Evolutionary conservation across 2,113 vertebrate genomes (phyloP).

Genomic region (Salvelinus alpinus): DNA sequence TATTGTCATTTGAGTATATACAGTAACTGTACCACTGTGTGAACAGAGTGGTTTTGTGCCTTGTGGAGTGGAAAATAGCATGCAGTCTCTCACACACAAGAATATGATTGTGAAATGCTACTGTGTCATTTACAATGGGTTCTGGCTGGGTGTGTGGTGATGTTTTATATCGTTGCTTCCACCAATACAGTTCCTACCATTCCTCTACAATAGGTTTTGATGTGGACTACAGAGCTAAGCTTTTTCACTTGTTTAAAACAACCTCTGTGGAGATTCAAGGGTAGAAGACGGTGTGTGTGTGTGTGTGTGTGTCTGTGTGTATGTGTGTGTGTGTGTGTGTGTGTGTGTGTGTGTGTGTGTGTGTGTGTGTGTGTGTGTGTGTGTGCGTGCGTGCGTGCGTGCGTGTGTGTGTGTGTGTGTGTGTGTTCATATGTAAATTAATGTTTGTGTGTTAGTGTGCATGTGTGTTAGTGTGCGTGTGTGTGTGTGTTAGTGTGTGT

Average conservation of each 20-base stretch:
- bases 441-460: background rate
- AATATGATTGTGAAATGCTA: conserved; percentile 51
- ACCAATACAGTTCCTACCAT: conserved; percentile 16
- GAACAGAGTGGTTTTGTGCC: conserved; percentile 41
- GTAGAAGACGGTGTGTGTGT: background rate
- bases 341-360: background rate
- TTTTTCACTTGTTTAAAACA: conserved; percentile 37
- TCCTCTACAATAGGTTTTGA: conserved; percentile 29
- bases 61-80: conserved; percentile 65
- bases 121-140: conserved; percentile 44
- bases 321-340: conserved; percentile 3
- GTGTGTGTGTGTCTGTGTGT: background rate
- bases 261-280: too few relatives aligned
- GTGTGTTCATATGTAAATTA: too few relatives aligned
- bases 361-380: background rate
- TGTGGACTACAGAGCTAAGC: conserved; percentile 35
- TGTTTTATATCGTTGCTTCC: conserved; percentile 16
- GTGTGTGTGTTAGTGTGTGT: too few relatives aligned
- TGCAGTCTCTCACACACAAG: conserved; percentile 47
- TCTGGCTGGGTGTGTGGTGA: conserved; percentile 29
- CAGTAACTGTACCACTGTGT: conserved; percentile 13
- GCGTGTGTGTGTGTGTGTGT: too few relatives aligned
- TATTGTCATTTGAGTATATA: conserved; percentile 35
- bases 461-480: background rate
- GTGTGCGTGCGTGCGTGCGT: too few relatives aligned